Conservation (phyloP, 2,797 vertebrate genomes). For the Yasuhikotakia modesta region DNA sequence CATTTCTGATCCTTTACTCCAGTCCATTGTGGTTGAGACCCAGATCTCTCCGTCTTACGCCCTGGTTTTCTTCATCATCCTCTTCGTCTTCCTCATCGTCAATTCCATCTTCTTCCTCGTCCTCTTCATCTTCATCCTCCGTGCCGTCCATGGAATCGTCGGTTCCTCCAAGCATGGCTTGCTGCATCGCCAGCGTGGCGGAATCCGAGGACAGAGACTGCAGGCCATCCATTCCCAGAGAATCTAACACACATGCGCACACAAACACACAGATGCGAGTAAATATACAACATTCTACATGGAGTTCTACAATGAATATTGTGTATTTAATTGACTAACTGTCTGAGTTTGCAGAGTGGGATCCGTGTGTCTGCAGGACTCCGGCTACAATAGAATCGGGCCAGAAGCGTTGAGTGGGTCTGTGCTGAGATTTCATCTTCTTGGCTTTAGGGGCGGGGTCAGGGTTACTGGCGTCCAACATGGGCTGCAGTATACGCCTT, state of each 20-base stretch:
- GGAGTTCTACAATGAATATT: background rate
- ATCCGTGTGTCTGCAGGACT: constrained; percentile 89
- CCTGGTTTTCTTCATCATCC: constrained; percentile 81
- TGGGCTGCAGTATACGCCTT: constrained; percentile 94
- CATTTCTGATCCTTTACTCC: constrained; percentile 72
- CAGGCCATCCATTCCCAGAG: constrained; percentile 89
- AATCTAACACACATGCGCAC: constrained; percentile 72
- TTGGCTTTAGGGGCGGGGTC: constrained; percentile 97
- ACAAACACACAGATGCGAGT: background rate
- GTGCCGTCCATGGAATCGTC: constrained; percentile 93
- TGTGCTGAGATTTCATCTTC: constrained; percentile 99
- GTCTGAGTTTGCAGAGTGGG: constrained; percentile 84
- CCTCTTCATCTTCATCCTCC: constrained; percentile 93
- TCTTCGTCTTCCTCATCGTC: constrained; percentile 82
- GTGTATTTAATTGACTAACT: constrained; percentile 73
- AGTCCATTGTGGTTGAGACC: constrained; percentile 91
- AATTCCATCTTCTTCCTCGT: constrained; percentile 87
- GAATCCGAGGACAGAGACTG: constrained; percentile 93
- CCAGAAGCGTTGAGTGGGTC: constrained; percentile 97
- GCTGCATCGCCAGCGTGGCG: constrained; percentile 95
- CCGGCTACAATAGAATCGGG: constrained; percentile 96
- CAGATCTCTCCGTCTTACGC: constrained; percentile 76
- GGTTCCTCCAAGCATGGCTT: constrained; percentile 90
- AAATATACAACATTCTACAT: background rate
- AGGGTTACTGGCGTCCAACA: constrained; percentile 97